Evolutionary conservation across 2,888 invertebrate species (phyloP).

Genomic region (Hedya salicella): DNA sequence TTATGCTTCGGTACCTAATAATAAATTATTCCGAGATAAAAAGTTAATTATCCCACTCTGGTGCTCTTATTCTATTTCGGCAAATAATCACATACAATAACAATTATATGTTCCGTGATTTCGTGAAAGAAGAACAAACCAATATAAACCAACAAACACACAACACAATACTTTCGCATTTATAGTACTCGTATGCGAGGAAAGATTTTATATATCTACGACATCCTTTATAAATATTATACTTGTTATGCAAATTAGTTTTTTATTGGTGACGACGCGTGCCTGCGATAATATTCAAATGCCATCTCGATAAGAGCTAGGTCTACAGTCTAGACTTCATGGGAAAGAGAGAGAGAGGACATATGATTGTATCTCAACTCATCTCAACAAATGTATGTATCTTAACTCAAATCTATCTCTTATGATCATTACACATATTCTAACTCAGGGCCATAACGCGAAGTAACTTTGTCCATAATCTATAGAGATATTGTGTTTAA

Average conservation of each 20-base stretch:
- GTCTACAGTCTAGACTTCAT: neutral
- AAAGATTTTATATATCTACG: neutral
- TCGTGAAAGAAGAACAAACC: too few relatives aligned
- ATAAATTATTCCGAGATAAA: too few relatives aligned
- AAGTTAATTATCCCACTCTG: too few relatives aligned
- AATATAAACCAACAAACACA: too few relatives aligned
- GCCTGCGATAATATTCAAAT: constrained; percentile 8
- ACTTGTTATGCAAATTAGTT: constrained; percentile 29
- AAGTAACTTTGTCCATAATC: constrained; percentile 6
- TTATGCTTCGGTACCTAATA: too few relatives aligned
- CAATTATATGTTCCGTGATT: too few relatives aligned
- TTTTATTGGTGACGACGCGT: constrained; percentile 1
- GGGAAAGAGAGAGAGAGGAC: neutral
- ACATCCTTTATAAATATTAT: constrained; percentile 4
- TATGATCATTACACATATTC: too few relatives aligned
- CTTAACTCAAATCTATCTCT: too few relatives aligned
- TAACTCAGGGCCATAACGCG: neutral
- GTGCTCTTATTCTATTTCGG: too few relatives aligned
- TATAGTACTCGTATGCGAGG: neutral
- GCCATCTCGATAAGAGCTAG: neutral
- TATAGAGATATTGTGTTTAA: neutral
- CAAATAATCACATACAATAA: too few relatives aligned
- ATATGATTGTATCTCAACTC: neutral
- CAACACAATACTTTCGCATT: too few relatives aligned
- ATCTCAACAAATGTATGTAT: too few relatives aligned